Evolutionary conservation across 2,797 vertebrate species (phyloP), one percentile per base, ranked within the genome.

Genomic region (Adelosebastes latens): DNA sequence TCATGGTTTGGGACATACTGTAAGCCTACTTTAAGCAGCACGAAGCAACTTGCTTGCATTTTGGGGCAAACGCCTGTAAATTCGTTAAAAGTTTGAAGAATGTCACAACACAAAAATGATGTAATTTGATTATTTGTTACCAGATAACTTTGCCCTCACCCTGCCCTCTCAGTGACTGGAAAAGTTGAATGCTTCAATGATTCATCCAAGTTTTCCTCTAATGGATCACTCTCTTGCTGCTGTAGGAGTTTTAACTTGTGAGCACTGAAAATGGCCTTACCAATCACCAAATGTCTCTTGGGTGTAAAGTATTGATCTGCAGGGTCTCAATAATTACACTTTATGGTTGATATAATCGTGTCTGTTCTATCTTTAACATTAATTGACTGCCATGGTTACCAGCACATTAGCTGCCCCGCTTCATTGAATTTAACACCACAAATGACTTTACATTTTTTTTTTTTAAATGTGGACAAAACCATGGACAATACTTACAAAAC

Each of bases 51-150:
- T 22, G 34, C 22, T 25, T 22, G 13, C 16, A 42, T 52, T 73
- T 53, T 12, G 27, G 36, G 42, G 1, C 8, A 76, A 53, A 68
- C 25, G 34, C 29, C 31, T 20, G 16, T 22, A 10, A 29, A 13
- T 27, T 6, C 32, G 3, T 58, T 25, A 61, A 16, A 39, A n/a
- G 24, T 60, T 42, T 66, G 42, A 59, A 62, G 7, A 46, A 76
- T n/a, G 20, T 18, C 56, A 49, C 3, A 8, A 34, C 20, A n/a
- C 53, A 67, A 36, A 49, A 68, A 20, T 56, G 1, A 5, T 52
- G n/a, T 75, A 66, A 72, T 53, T n/a, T 65, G 34, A 61, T 22
- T 31, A 74, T 64, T 53, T 77, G n/a, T 61, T 32, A 31, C 12
- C 22, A 55, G 62, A 53, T 34, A 22, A 3, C 34, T 72, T 5